A percentile compares a stretch with the other conserved stretches of the same genome.
These are phyloP conservation scores for Champsocephalus esox DNA, from an alignment of 2,797 vertebrate species.

Conservation along the genomic window DNA sequence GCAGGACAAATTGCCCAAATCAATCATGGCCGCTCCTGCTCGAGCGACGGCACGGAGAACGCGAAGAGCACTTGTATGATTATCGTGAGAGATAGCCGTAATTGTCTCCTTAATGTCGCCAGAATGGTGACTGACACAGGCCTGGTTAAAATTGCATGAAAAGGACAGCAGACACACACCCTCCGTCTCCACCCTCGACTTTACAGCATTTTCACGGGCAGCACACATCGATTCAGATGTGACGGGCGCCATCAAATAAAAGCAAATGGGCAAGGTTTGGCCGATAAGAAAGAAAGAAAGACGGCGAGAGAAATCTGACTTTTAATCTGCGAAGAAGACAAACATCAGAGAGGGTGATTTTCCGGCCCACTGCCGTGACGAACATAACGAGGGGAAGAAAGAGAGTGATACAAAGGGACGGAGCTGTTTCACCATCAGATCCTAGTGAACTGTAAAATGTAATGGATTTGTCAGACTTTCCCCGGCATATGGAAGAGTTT, in stretches of 20 bases:
- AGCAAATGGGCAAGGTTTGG: constrained; percentile 65
- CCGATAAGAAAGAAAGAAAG: constrained; percentile 39
- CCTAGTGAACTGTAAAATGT: constrained; percentile 63
- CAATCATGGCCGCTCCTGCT: constrained; percentile 83
- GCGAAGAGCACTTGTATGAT: constrained; percentile 85
- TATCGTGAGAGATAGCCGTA: constrained; percentile 86
- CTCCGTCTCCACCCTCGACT: background rate
- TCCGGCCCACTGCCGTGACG: constrained; percentile 67
- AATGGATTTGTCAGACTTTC: constrained; percentile 65
- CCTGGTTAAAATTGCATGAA: constrained; percentile 79
- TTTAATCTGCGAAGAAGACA: constrained; percentile 72
- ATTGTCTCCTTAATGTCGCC: constrained; percentile 84
- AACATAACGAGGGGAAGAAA: constrained; percentile 54
- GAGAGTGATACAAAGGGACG: constrained; percentile 60
- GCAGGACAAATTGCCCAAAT: constrained; percentile 88
- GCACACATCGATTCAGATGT: constrained; percentile 73
- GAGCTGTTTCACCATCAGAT: constrained; percentile 61
- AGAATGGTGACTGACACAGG: constrained; percentile 81
- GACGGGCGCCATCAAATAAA: constrained; percentile 68
- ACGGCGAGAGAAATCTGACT: constrained; percentile 57
- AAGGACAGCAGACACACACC: constrained; percentile 55
- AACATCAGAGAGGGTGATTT: constrained; percentile 78
- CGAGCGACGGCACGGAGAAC: constrained; percentile 67
- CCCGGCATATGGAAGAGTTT: constrained; percentile 66
- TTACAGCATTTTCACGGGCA: constrained; percentile 55